Evolutionary conservation across 2,113 vertebrate genomes (phyloP).

Genomic region (Pseudonaja textilis): DNA sequence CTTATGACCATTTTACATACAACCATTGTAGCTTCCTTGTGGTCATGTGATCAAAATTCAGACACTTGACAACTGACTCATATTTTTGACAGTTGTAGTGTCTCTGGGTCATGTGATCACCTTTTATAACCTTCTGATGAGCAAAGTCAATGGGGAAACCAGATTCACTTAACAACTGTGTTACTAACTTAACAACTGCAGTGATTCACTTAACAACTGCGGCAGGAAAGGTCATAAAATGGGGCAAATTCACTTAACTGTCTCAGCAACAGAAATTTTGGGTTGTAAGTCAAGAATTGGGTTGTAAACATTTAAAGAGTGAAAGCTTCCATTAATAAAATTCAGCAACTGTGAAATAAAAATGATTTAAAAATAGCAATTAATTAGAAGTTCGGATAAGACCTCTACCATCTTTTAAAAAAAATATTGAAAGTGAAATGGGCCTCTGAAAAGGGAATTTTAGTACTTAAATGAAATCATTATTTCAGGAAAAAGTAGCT

Average conservation of each 20-base stretch:
- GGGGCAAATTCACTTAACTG: not conserved
- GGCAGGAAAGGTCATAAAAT: not conserved
- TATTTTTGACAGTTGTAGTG: not conserved
- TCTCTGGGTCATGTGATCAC: not conserved
- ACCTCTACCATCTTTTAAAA: not conserved
- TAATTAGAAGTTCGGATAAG: not conserved
- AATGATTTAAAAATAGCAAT: not conserved
- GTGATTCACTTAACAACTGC: not conserved
- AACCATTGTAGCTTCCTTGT: not conserved
- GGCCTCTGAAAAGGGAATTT: not conserved
- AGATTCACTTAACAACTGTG: not conserved
- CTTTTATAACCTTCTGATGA: not conserved
- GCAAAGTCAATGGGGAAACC: not conserved
- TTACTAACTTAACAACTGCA: not conserved
- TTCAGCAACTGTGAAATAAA: not conserved
- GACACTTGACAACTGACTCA: not conserved
- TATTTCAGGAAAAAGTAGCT: not conserved
- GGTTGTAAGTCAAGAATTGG: not conserved
- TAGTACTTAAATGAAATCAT: not conserved
- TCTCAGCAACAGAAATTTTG: not conserved
- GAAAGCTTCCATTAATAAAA: not conserved
- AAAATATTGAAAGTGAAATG: not conserved
- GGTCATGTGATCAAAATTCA: not conserved
- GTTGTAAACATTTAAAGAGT: not conserved
- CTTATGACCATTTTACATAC: not conserved